Base-by-base conservation (phyloP, 2,888 invertebrate species). In the Acleris cristana region DNA sequence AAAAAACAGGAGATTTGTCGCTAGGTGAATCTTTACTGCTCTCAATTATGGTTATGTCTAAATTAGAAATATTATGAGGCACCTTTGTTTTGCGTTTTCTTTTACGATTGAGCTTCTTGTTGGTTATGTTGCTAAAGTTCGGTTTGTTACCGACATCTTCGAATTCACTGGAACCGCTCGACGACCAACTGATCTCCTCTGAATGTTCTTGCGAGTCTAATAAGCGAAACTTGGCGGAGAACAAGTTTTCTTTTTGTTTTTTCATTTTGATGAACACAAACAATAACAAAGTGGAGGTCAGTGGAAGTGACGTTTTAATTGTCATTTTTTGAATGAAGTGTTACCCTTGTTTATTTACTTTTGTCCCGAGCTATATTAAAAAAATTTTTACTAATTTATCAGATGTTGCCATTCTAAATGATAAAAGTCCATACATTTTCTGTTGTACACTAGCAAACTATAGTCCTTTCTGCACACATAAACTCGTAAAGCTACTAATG, bases 161-260 rank as follows among this genome's bases (percentile, higher is more conserved):
- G 62, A 80, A 81, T 40, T 89, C 92, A 72, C 89, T 90, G 0
- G 88, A 86, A 21, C 88, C 86, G 70, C 89, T 89, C 3, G 82
- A 84, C 16, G 90, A 85, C 90, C 90, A 90, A 66, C 77, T 80
- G 30, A 92, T 92, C 66, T 88, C 85, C 69, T 85, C 85, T n/a
- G 71, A 76, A 34, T 79, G 70, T 62, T 88, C 85, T 80, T 91
- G 90, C 2, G 89, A 88, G 72, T 86, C 85, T 45, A 91, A 71
- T 60, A 87, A 71, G 6, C 75, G 69, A 71, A 91, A 91, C 73
- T 88, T 90, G 10, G 82, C 74, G 4, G 72, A 70, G 71, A 90
- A 91, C 30, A 74, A n/a, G 21, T 83, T 88, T 67, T 82, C 79
- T 74, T 82, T 84, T 30, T 74, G 78, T 68, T 82, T 85, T 74